Conservation (phyloP, 2,888 invertebrate species). For the Drosophila mettleri region DNA sequence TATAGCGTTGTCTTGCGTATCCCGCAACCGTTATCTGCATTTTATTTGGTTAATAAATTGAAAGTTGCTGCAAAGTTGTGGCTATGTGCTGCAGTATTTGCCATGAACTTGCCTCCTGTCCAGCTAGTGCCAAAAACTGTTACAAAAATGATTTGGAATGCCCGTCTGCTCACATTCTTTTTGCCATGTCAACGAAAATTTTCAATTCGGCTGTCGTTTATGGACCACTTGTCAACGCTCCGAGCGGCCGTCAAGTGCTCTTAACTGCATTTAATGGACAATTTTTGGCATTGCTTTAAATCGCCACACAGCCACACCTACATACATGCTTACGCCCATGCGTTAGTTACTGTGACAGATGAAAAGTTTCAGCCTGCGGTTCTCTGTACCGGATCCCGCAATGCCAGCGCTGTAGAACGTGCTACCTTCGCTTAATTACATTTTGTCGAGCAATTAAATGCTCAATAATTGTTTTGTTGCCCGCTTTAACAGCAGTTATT, state of each 20-base stretch:
- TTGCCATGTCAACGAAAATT: constrained; percentile 53
- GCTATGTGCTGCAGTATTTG: constrained; percentile 29
- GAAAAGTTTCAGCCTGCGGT: constrained; percentile 55
- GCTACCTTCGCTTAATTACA: constrained; percentile 76
- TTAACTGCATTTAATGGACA: constrained; percentile 69
- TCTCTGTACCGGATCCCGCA: constrained; percentile 48
- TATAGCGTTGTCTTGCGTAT: constrained; percentile 57
- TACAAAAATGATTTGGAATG: constrained; percentile 42
- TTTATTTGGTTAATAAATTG: constrained; percentile 79
- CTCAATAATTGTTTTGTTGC: constrained; percentile 80
- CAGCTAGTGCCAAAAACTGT: constrained; percentile 46
- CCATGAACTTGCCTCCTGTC: constrained; percentile 19
- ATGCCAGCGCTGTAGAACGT: constrained; percentile 43
- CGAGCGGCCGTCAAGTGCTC: constrained; percentile 34
- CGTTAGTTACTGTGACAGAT: constrained; percentile 37
- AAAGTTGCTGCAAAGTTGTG: constrained; percentile 68
- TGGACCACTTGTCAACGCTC: constrained; percentile 60
- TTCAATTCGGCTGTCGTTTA: constrained; percentile 59
- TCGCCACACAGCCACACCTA: constrained; percentile 17
- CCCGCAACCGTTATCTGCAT: constrained; percentile 71
- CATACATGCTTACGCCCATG: not conserved
- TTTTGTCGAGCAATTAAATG: constrained; percentile 77
- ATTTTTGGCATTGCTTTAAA: constrained; percentile 48
- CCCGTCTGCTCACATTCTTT: constrained; percentile 20
- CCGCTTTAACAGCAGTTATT: constrained; percentile 77